These are phyloP conservation scores for Pomacea maculata DNA, from an alignment of 1,140 invertebrate genomes.

Conservation along the genomic window DNA sequence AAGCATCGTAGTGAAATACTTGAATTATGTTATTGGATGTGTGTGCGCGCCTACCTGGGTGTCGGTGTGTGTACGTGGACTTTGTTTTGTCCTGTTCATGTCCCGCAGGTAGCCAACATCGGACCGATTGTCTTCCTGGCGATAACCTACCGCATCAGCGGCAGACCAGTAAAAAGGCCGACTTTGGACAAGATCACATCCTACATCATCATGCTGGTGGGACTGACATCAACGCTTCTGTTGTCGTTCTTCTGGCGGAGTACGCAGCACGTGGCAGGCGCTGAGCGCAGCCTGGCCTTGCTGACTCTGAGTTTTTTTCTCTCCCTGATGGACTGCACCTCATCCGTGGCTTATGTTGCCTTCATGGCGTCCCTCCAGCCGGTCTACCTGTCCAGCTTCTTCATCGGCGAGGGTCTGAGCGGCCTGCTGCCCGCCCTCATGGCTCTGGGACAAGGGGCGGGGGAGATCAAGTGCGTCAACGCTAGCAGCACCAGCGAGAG, in stretches of 20 bases:
- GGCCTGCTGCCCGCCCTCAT: conserved; percentile 87
- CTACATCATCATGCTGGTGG: conserved; percentile 74
- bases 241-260: conserved; percentile 79
- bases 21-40: no score
- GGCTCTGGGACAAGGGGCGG: conserved; percentile 80
- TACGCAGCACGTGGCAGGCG: conserved; percentile 70
- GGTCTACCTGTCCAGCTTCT: conserved; percentile 75
- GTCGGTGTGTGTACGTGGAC: no score
- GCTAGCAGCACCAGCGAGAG: conserved; percentile 32
- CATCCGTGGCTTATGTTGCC: conserved; percentile 88
- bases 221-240: conserved; percentile 73
- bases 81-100: conserved; percentile 19
- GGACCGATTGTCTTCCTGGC: conserved; percentile 77
- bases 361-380: conserved; percentile 83
- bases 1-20: no score
- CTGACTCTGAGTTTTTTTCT: conserved; percentile 80
- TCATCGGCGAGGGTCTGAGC: conserved; percentile 80
- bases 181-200: conserved; percentile 70
- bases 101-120: conserved; percentile 87
- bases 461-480: conserved; percentile 71
- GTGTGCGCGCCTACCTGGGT: no score
- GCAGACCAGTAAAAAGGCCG: conserved; percentile 68
- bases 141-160: conserved; percentile 67
- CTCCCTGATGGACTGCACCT: conserved; percentile 89
- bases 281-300: conserved; percentile 76